phyloP scores from a whole-genome alignment of 2,797 vertebrate genomes.

The Rhinatrema bivittatum region DNA sequence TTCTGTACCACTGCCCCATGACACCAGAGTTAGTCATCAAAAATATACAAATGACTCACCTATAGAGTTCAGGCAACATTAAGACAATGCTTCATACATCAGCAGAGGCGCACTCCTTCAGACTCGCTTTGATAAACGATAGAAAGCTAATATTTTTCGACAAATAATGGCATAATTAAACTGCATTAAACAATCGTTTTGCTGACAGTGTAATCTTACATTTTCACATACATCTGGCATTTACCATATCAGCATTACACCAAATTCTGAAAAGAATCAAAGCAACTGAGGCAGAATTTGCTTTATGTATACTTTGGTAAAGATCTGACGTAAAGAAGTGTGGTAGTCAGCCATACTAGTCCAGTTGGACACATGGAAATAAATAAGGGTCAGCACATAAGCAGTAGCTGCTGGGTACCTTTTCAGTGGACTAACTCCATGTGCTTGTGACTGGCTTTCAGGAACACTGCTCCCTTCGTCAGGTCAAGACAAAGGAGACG shows the following conservation, averaged over 20 bases:
- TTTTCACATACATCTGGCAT: background rate
- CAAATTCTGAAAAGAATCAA: background rate
- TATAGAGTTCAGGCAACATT: slow-evolving; percentile 19
- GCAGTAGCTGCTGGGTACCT: too few species aligned
- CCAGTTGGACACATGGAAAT: too few species aligned
- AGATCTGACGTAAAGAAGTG: too few species aligned
- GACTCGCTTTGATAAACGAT: background rate
- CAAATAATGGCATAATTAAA: background rate
- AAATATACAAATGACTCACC: slow-evolving; percentile 24
- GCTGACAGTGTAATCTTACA: background rate
- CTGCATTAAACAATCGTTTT: background rate
- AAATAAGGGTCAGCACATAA: too few species aligned
- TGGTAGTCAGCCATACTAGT: too few species aligned
- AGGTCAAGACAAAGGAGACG: too few species aligned
- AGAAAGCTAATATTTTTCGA: background rate
- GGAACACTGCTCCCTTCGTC: too few species aligned
- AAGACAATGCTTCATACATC: background rate
- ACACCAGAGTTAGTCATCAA: slow-evolving; percentile 34
- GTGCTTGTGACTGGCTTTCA: too few species aligned
- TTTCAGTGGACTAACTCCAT: too few species aligned
- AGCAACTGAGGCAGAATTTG: too few species aligned
- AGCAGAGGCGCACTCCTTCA: slow-evolving; percentile 4
- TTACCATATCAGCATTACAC: background rate
- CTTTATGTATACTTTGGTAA: too few species aligned
- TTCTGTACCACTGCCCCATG: background rate